Evolutionary conservation across 1,140 invertebrate genomes (phyloP).

Genomic region (Hyles euphorbiae): DNA sequence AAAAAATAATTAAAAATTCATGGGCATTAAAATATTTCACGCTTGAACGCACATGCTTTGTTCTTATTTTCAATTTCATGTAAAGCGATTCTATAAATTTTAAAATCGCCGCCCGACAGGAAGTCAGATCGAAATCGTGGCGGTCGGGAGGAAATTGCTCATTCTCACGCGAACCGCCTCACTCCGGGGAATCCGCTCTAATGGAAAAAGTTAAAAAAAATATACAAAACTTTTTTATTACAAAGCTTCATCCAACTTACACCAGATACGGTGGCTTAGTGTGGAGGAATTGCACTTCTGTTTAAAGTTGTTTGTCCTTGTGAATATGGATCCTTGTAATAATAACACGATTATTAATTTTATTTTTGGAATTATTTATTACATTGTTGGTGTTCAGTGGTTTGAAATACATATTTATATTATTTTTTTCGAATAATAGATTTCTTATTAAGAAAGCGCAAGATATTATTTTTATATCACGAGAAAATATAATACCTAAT

Average conservation of each 20-base stretch:
- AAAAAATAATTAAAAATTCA: conserved; percentile 2
- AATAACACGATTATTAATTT: too few relatives aligned
- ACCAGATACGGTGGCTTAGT: conserved; percentile 8
- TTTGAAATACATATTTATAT: too few relatives aligned
- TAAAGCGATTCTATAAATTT: conserved; percentile 68
- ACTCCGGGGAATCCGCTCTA: conserved; percentile 55
- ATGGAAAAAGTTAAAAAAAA: conserved; percentile 71
- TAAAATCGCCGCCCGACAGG: conserved; percentile 67
- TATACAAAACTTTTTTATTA: conserved; percentile 63
- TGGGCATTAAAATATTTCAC: conserved; percentile 18
- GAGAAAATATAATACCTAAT: too few relatives aligned
- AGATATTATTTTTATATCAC: too few relatives aligned
- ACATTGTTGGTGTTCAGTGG: too few relatives aligned
- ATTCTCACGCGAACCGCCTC: conserved; percentile 65
- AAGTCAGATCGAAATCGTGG: conserved; percentile 70
- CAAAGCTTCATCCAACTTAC: conserved; percentile 32
- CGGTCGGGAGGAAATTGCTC: conserved; percentile 68
- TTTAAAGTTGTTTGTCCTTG: neutral
- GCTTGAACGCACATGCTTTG: conserved; percentile 30
- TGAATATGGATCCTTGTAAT: neutral
- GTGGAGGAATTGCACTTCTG: conserved; percentile 5
- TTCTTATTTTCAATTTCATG: conserved; percentile 63
- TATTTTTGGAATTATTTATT: too few relatives aligned
- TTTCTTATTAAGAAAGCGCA: too few relatives aligned
- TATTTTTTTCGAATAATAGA: too few relatives aligned